Evolutionary conservation across 1,140 invertebrate genomes (phyloP).

Genomic region (Lordiphosa collinella): DNA sequence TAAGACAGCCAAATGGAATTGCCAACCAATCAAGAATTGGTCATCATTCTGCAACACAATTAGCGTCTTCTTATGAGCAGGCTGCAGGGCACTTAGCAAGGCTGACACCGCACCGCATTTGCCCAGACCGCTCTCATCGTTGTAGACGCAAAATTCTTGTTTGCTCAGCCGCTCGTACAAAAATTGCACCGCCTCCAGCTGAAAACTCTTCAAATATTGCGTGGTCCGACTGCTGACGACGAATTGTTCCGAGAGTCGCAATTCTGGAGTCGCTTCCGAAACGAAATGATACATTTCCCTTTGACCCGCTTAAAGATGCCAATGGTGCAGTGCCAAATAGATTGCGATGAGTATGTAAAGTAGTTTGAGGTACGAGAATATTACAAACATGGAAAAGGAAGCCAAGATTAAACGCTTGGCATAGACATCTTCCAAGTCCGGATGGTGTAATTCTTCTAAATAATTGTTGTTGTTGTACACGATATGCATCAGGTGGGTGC

Average conservation of each 20-base stretch:
- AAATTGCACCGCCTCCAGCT: conserved; percentile 63
- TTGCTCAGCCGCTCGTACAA: conserved; percentile 57
- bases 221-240: conserved; percentile 55
- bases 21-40: conserved; percentile 56
- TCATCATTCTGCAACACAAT: conserved; percentile 73
- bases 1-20: conserved; percentile 63
- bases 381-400: conserved; percentile 73
- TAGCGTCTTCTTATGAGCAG: conserved; percentile 51
- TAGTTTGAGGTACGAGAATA: conserved; percentile 71
- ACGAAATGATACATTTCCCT: conserved; percentile 70
- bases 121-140: conserved; percentile 72
- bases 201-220: conserved; percentile 68
- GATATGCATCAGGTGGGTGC: conserved; percentile 34
- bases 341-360: conserved; percentile 71
- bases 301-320: conserved; percentile 17
- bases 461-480: conserved; percentile 28
- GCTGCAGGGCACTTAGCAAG: conserved; percentile 46
- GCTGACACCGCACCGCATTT: conserved; percentile 50
- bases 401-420: conserved; percentile 52
- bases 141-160: conserved; percentile 61
- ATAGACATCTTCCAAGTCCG: conserved; percentile 59
- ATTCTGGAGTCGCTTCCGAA: conserved; percentile 55
- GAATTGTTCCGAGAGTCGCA: conserved; percentile 50
- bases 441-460: conserved; percentile 47
- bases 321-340: conserved; percentile 65